Evolutionary conservation across 2,888 invertebrate genomes (phyloP), one percentile per base, ranked within the genome.

Genomic region (Limnephilus rhombicus): DNA sequence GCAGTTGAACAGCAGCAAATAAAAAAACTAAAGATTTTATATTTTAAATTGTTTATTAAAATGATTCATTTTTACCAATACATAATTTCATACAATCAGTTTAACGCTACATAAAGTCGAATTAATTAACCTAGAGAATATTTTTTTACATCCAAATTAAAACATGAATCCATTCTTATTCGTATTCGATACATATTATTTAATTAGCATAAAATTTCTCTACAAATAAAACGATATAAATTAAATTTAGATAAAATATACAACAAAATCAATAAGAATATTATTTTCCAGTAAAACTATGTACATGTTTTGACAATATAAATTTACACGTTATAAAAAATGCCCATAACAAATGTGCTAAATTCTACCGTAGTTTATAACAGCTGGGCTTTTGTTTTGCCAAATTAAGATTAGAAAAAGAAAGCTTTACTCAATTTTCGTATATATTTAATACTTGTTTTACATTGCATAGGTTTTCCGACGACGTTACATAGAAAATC

Each of bases 171-270:
- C n/a, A 88, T 91, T 53, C 49, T 88, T 91, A 91, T 91, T 37
- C n/a, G 80, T 86, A 87, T 85, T 91, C 87, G 31, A 90, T 90
- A 90, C 83, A 83, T 34, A 83, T 80, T 41, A 83, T 80, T 41
- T 80, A 83, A 83, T 83, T 83, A 81, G 90, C 82, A 90, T 90
- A 53, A 90, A 90, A 80, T 90, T 87, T 90, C 83, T 90, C 90
- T 90, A 90, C 90, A 83, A 81, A 31, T 29, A 87, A 90, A 90
- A 90, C 90, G 83, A 83, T 90, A 81, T 81, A 81, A 49, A 82
- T 83, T 83, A 83, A 90, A 90, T 90, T 41, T 90, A 41, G 90
- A 90, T 90, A 90, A 90, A 90, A 90, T 90, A 90, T 90, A 90
- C 90, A 81, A 83, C 11, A 90, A 83, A 90, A 81, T 83, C 53